Base-by-base conservation (phyloP, 2,888 invertebrate species). In the Lithophane leautieri region DNA sequence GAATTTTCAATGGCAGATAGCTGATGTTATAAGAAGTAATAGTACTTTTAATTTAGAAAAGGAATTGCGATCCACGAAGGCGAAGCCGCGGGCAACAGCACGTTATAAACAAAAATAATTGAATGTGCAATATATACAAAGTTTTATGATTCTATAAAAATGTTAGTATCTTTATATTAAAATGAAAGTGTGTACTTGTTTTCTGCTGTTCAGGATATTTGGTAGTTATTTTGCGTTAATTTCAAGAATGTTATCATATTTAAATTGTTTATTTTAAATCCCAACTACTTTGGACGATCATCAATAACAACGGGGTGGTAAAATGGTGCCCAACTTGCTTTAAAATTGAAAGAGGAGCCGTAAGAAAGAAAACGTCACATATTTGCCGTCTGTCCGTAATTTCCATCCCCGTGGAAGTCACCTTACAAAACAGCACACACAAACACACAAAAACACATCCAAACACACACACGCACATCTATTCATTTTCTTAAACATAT, bases 131-230 rank as follows among this genome's bases (percentile, higher is more conserved):
- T 9, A 14, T 19, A 12, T 67, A 22, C 9, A 22, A n/a, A 44
- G 19, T 28, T 74, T 76, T 76, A 62, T n/a, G 40, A 40, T 34
- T 14, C 7, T 14, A 65, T 73, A 73, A 72, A 58, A 66, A 54
- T 52, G 42, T 61, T 61, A 42, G 60, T 61, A 25, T 44, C 56
- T 68, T 68, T 50, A 47, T 62, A 73, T 58, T 50, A 76, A 73
- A 81, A 82, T 81, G 82, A 61, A 61, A 70, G 28, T 58, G 63
- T 70, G 4, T 0, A 68, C 67, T 63, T 82, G 65, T 66, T 34
- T 76, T 28, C 8, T 79, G 28, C 42, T 82, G 22, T 56, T 73
- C 9, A 42, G 14, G 8, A 73, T 78, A 74, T 68, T 76, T 52
- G 66, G 76, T 75, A 65, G 9, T 16, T 63, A 74, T 58, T 58